These are phyloP conservation scores for Spilogale gracilis DNA, from an alignment of 2,113 vertebrate species.

Conservation along the genomic window DNA sequence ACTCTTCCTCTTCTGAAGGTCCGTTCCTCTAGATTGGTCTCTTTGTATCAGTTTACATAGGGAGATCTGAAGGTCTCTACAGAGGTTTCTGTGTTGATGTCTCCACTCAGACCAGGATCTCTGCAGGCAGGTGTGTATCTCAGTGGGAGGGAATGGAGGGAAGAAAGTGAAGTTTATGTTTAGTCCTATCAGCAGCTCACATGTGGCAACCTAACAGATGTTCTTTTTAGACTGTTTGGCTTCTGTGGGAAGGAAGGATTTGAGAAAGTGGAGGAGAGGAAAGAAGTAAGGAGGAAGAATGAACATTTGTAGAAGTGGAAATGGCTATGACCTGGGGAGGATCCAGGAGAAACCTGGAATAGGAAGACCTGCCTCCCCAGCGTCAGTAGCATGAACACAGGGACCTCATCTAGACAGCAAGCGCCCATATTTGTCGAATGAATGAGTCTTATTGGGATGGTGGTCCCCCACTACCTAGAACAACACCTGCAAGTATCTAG, in stretches of 20 bases:
- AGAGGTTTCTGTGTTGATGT: background rate
- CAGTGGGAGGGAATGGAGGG: background rate
- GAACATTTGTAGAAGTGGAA: background rate
- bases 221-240: conserved; percentile 39
- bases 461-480: background rate
- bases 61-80: background rate
- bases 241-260: conserved; percentile 35
- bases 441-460: background rate
- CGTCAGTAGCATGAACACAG: background rate
- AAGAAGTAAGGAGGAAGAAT: background rate
- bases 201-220: background rate
- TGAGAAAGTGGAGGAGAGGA: background rate
- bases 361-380: background rate
- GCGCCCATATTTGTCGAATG: background rate
- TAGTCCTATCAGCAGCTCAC: background rate
- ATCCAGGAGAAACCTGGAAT: background rate
- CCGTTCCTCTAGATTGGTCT: background rate
- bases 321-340: background rate
- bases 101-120: background rate
- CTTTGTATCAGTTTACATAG: background rate
- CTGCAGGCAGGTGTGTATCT: background rate
- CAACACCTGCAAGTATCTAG: background rate
- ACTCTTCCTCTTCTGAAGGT: background rate
- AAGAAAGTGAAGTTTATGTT: background rate
- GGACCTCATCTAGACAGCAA: background rate